Conservation (phyloP, 2,888 invertebrate species). For the Parthenolecanium corni region DNA sequence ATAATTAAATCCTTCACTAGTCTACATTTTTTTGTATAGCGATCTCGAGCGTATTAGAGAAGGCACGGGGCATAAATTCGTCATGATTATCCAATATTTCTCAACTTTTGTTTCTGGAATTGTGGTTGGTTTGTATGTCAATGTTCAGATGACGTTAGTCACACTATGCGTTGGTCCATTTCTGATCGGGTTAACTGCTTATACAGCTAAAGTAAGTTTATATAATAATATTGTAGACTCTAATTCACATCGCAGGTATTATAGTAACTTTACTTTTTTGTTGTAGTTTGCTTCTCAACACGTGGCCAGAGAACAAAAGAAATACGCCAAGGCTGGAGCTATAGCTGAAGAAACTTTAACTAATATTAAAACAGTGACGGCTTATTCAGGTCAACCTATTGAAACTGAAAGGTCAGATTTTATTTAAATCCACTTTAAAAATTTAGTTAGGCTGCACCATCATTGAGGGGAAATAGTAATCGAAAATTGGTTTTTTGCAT, state of each 20-base stretch:
- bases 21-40: slow-evolving; percentile 39
- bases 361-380: slow-evolving; percentile 39
- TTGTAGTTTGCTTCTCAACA: slow-evolving; percentile 39
- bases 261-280: no score
- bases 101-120: slow-evolving; percentile 61
- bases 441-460: not conserved
- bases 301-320: slow-evolving; percentile 39
- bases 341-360: slow-evolving; percentile 41
- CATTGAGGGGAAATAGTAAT: slow-evolving; percentile 3
- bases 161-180: slow-evolving; percentile 55
- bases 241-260: no score
- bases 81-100: slow-evolving; percentile 58
- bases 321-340: slow-evolving; percentile 43
- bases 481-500: no score
- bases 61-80: slow-evolving; percentile 72
- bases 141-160: slow-evolving; percentile 76
- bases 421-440: no score
- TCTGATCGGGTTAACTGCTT: slow-evolving; percentile 58
- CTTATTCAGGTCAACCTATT: slow-evolving; percentile 40
- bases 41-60: slow-evolving; percentile 67
- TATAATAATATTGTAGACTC: no score
- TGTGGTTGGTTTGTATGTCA: slow-evolving; percentile 60
- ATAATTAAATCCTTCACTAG: not conserved
- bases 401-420: slow-evolving; percentile 39
- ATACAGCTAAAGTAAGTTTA: slow-evolving; percentile 58